Percentiles rank a stretch among this genome's conserved stretches.
These are phyloP conservation scores for Agriotes lineatus DNA, from an alignment of 2,888 invertebrate genomes.

Conservation along the genomic window DNA sequence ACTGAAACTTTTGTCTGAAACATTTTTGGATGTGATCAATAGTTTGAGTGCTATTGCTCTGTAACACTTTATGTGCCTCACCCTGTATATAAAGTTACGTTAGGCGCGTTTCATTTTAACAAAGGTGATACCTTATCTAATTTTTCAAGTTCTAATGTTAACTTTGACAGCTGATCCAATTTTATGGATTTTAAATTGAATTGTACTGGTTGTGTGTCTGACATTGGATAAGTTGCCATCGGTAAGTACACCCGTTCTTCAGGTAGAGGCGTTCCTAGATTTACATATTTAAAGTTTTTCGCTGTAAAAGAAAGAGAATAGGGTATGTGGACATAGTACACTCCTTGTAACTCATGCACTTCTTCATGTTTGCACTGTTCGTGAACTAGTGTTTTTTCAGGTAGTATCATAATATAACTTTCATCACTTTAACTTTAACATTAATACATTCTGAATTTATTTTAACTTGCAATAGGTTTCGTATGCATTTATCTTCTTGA, in stretches of 20 bases:
- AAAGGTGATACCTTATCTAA: too few relatives aligned
- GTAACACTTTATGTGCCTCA: too few relatives aligned
- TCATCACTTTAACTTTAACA: not conserved
- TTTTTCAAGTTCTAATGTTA: not conserved
- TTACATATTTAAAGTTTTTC: not conserved
- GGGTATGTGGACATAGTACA: not conserved
- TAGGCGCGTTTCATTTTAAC: too few relatives aligned
- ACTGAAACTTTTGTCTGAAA: too few relatives aligned
- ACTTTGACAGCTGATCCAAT: constrained; percentile 7
- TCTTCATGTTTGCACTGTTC: constrained; percentile 2
- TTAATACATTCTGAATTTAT: not conserved
- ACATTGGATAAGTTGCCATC: not conserved
- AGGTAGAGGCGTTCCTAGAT: not conserved
- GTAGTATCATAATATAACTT: not conserved
- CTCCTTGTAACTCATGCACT: constrained; percentile 2
- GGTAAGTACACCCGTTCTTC: constrained; percentile 14
- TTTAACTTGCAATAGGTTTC: constrained; percentile 17
- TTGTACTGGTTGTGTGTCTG: constrained; percentile 3
- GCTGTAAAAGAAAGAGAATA: constrained; percentile 2
- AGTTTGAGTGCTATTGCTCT: too few relatives aligned
- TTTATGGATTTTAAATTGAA: constrained; percentile 18
- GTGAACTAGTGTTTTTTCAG: not conserved
- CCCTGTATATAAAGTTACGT: too few relatives aligned
- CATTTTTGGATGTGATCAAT: too few relatives aligned
- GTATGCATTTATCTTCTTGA: constrained; percentile 13